Evolutionary conservation across 2,888 invertebrate species (phyloP), one percentile per base, ranked within the genome.

Genomic region (Mesorhabditis sp.): DNA sequence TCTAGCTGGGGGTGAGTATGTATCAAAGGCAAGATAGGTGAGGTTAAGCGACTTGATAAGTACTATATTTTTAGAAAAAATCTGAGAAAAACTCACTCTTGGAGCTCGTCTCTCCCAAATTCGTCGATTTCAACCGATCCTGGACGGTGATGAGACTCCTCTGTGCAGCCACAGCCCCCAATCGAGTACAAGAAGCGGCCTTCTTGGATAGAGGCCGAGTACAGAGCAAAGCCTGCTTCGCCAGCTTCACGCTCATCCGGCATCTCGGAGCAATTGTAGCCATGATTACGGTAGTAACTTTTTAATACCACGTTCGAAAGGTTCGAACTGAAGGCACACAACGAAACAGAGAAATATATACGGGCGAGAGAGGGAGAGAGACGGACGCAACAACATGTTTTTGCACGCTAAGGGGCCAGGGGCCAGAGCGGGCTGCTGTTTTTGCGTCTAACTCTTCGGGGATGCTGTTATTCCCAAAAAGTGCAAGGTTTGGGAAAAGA

Each of bases 261-360:
- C 58, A 50, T 50, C 58, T 50, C 58, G 58, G 58, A 50, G 58
- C 58, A 50, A 50, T 50, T 10, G 10, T 50, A 50, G 58, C 58
- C 58, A 50, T 50, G 7, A 28, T 28, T 28, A 28, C 28, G 28
- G 28, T 28, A 28, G 28, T 28, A 28, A 28, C 28, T 28, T 28
- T 28, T 28, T 28, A 28, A 28, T 28, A 28, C 28, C 28, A 28
- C 28, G 28, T 28, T 28, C 28, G 28, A 28, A 28, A 28, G 28
- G 28, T 28, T 28, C 28, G 28, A 28, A 28, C 28, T 28, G 28
- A 28, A 28, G 28, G 28, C 28, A 28, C 28, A 28, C 28, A 28
- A 28, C 28, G 28, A 28, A 28, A 28, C 28, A 28, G 28, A 28
- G 28, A 28, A 28, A 28, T 28, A 28, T 28, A 28, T 28, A 28